A percentile compares a stretch with the other conserved stretches of the same genome.
Conservation (phyloP, 2,888 invertebrate genomes). For the Orthosia incerta region DNA sequence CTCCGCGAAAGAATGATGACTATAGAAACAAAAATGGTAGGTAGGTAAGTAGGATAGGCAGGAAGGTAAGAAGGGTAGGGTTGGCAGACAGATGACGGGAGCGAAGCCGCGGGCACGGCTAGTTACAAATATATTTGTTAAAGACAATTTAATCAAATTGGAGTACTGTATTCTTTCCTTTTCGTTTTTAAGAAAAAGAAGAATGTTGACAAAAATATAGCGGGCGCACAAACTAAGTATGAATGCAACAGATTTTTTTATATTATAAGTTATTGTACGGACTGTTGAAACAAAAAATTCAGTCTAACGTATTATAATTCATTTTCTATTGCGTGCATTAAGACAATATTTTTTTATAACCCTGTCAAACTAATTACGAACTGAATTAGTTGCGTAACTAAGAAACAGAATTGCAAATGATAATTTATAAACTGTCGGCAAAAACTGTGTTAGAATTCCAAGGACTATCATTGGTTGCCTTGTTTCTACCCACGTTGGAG, state of each 20-base stretch:
- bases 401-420: slow-evolving; percentile 41
- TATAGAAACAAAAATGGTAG: too few species aligned
- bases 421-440: slow-evolving; percentile 28
- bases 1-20: too few species aligned
- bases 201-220: background rate
- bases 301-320: background rate
- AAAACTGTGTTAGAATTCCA: slow-evolving; percentile 38
- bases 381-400: slow-evolving; percentile 10
- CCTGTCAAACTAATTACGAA: slow-evolving; percentile 29
- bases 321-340: slow-evolving; percentile 38
- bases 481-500: slow-evolving; percentile 9
- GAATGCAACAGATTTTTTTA: background rate
- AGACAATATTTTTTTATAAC: slow-evolving; percentile 24
- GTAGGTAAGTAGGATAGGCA: too few species aligned
- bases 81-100: too few species aligned
- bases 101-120: too few species aligned
- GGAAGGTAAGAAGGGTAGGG: too few species aligned
- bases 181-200: background rate
- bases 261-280: background rate
- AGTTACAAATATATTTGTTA: background rate
- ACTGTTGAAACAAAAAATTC: background rate
- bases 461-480: slow-evolving; percentile 13
- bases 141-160: too few species aligned
- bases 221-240: background rate
- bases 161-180: background rate